These are phyloP conservation scores for Meiosimyza decipiens DNA, from an alignment of 2,888 invertebrate species.

Conservation along the genomic window DNA sequence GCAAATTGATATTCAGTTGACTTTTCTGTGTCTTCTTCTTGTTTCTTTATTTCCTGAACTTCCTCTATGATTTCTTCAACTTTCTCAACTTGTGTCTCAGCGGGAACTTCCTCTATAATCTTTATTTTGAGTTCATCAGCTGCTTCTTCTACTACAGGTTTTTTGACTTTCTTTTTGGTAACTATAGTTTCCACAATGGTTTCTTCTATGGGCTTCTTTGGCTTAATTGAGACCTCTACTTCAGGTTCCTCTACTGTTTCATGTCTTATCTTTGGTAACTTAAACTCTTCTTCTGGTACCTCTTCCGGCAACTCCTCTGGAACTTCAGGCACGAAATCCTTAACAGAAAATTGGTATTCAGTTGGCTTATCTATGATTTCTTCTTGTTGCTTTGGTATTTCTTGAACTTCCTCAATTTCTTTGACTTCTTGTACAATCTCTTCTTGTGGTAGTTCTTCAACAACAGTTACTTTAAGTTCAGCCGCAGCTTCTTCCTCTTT, in stretches of 20 bases:
- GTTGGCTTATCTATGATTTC: slow-evolving; percentile 48
- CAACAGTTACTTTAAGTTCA: slow-evolving; percentile 56
- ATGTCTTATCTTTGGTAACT: slow-evolving; percentile 52
- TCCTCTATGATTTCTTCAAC: slow-evolving; percentile 57
- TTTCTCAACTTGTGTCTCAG: slow-evolving; percentile 51
- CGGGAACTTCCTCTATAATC: slow-evolving; percentile 55
- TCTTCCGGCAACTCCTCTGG: slow-evolving; percentile 38
- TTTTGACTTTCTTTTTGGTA: slow-evolving; percentile 56
- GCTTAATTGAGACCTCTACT: slow-evolving; percentile 50
- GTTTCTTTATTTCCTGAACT: slow-evolving; percentile 44
- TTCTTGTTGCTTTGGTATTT: slow-evolving; percentile 50
- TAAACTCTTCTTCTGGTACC: slow-evolving; percentile 55
- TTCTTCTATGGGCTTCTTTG: slow-evolving; percentile 51
- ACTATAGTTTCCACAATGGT: slow-evolving; percentile 55
- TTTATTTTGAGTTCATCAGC: slow-evolving; percentile 59
- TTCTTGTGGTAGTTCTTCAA: slow-evolving; percentile 54
- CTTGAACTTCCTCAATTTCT: slow-evolving; percentile 55
- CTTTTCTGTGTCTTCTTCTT: slow-evolving; percentile 45
- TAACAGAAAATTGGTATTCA: slow-evolving; percentile 49
- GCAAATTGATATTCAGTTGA: slow-evolving; percentile 44
- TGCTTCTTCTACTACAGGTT: slow-evolving; percentile 52
- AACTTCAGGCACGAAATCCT: slow-evolving; percentile 46
- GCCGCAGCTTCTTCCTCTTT: slow-evolving; percentile 55
- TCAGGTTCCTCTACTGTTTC: slow-evolving; percentile 52
- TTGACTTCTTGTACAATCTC: slow-evolving; percentile 55